A percentile compares a stretch with the other conserved stretches of the same genome.
phyloP scores from a whole-genome alignment of 2,888 invertebrate genomes.

The Drosophila gaucha region DNA sequence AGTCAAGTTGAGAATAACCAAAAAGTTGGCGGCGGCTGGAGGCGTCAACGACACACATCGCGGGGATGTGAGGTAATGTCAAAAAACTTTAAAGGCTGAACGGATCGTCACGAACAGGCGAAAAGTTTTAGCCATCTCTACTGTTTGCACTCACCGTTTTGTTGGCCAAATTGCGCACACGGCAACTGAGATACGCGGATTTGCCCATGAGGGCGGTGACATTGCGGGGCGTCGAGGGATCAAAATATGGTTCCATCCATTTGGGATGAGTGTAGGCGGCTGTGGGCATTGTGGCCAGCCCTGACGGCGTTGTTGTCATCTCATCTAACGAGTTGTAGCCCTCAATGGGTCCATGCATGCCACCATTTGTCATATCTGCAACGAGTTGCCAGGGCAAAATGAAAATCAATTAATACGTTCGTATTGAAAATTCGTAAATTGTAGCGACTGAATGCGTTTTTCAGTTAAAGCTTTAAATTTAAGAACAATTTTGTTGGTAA shows the following conservation, averaged over 20 bases:
- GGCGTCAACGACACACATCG: conserved; percentile 2
- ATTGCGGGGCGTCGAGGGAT: conserved; percentile 90
- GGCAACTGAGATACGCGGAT: conserved; percentile 85
- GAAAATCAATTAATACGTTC: conserved; percentile 6
- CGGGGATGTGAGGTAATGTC: conserved; percentile 33
- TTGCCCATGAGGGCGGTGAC: conserved; percentile 92
- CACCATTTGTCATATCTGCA: conserved; percentile 84
- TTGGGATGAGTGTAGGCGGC: conserved; percentile 82
- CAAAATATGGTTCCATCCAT: conserved; percentile 89
- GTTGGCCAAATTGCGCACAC: conserved; percentile 84
- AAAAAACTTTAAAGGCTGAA: conserved; percentile 64
- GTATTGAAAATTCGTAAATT: background rate
- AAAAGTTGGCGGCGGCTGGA: conserved; percentile 13
- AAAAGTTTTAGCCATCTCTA: conserved; percentile 36
- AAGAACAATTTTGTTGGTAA: too few relatives aligned
- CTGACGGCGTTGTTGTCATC: conserved; percentile 58
- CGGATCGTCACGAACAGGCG: conserved; percentile 54
- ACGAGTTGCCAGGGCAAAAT: conserved; percentile 20
- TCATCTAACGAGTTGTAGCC: conserved; percentile 83
- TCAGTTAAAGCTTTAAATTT: too few relatives aligned
- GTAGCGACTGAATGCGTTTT: background rate
- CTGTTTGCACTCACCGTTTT: conserved; percentile 83
- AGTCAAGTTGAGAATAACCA: conserved; percentile 23
- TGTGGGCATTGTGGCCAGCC: conserved; percentile 73
- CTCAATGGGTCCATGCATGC: conserved; percentile 83